phyloP scores from a whole-genome alignment of 2,797 vertebrate species.

The Mus spretus region DNA sequence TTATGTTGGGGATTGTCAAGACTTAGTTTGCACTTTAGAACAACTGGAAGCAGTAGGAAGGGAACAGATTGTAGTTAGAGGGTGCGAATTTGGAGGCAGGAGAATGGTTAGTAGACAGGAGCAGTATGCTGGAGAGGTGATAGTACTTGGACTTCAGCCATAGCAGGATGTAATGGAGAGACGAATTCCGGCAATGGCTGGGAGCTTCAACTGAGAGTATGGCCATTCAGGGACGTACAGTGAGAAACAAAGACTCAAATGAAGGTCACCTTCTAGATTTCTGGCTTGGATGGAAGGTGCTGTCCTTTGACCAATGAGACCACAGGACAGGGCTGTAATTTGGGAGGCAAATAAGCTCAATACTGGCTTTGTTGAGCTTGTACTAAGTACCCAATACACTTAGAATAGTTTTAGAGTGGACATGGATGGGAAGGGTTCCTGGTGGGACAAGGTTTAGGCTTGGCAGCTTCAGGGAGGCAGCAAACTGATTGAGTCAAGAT shows the following conservation, averaged over 20 bases:
- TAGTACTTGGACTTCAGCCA: not conserved
- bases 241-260: not conserved
- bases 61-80: not conserved
- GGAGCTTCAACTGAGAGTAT: not conserved
- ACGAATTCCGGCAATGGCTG: not conserved
- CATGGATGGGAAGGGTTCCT: not conserved
- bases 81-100: not conserved
- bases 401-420: not conserved
- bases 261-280: not conserved
- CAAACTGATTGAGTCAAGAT: not conserved
- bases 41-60: not conserved
- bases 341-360: not conserved
- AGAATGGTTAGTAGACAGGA: not conserved
- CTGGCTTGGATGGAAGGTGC: not conserved
- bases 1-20: not conserved
- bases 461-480: not conserved
- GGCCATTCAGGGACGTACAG: not conserved
- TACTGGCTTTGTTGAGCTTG: not conserved
- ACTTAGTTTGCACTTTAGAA: slow-evolving; percentile 16
- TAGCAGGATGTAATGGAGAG: not conserved
- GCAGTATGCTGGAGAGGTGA: not conserved
- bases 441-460: not conserved
- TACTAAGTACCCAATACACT: not conserved
- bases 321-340: not conserved
- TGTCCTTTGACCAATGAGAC: not conserved